These are phyloP conservation scores for Diadegma fenestrale DNA, from an alignment of 2,888 invertebrate species.

Conservation along the genomic window DNA sequence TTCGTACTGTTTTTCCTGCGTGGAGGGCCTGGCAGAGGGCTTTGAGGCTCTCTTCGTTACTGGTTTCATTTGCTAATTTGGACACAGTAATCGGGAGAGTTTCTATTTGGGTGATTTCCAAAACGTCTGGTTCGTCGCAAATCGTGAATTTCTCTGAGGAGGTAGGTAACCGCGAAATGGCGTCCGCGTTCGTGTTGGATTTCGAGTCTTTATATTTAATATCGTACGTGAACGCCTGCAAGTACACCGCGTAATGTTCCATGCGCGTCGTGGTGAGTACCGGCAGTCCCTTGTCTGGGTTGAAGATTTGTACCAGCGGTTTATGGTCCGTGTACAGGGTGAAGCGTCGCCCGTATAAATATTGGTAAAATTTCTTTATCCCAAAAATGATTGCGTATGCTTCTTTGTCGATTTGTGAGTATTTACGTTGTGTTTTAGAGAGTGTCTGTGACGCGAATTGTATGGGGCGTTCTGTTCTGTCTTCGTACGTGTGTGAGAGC, in stretches of 20 bases:
- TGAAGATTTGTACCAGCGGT: slow-evolving; percentile 75
- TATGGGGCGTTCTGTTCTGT: slow-evolving; percentile 67
- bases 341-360: slow-evolving; percentile 66
- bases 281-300: slow-evolving; percentile 64
- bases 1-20: too few species aligned
- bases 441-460: slow-evolving; percentile 68
- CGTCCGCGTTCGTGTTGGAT: slow-evolving; percentile 49
- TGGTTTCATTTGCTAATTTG: too few species aligned
- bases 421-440: slow-evolving; percentile 60
- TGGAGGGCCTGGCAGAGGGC: too few species aligned
- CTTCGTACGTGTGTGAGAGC: slow-evolving; percentile 34
- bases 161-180: slow-evolving; percentile 32
- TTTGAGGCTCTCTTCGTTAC: too few species aligned
- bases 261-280: slow-evolving; percentile 72
- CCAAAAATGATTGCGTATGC: slow-evolving; percentile 71
- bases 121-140: slow-evolving; percentile 28
- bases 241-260: slow-evolving; percentile 74
- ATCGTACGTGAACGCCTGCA: slow-evolving; percentile 63
- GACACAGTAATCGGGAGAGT: slow-evolving; percentile 35
- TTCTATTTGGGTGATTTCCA: slow-evolving; percentile 31
- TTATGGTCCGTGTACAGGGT: slow-evolving; percentile 60
- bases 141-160: not conserved
- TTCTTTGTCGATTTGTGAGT: slow-evolving; percentile 66
- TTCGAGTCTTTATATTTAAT: slow-evolving; percentile 47
- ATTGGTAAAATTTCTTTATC: slow-evolving; percentile 69